phyloP scores from a whole-genome alignment of 1,140 invertebrate species.

The Ridgeia piscesae region DNA sequence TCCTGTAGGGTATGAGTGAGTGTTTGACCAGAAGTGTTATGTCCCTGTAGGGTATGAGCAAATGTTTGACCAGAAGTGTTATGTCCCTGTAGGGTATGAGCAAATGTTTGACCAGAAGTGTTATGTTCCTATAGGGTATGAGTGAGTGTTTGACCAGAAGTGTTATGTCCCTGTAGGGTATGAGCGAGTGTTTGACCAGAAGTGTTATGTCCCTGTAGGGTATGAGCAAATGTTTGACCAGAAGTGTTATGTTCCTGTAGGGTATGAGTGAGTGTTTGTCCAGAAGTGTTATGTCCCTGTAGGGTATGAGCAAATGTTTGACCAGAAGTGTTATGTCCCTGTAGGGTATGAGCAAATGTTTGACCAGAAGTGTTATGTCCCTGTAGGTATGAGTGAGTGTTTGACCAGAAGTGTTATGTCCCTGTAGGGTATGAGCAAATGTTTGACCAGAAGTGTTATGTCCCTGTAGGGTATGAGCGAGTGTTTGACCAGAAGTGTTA shows the following conservation, averaged over 20 bases:
- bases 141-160: slow-evolving; percentile 53
- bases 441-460: slow-evolving; percentile 53
- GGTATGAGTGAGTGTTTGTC: slow-evolving; percentile 55
- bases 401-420: slow-evolving; percentile 51
- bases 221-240: slow-evolving; percentile 55
- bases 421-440: slow-evolving; percentile 50
- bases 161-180: slow-evolving; percentile 47
- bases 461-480: slow-evolving; percentile 48
- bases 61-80: slow-evolving; percentile 52
- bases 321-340: slow-evolving; percentile 44
- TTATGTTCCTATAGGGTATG: slow-evolving; percentile 48
- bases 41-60: slow-evolving; percentile 48
- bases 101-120: slow-evolving; percentile 52
- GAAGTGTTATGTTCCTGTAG: slow-evolving; percentile 44
- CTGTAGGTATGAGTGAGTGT: slow-evolving; percentile 51
- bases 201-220: slow-evolving; percentile 45
- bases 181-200: slow-evolving; percentile 54
- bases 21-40: slow-evolving; percentile 53
- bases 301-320: slow-evolving; percentile 56
- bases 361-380: slow-evolving; percentile 48
- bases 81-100: slow-evolving; percentile 49
- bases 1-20: slow-evolving; percentile 48
- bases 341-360: slow-evolving; percentile 54
- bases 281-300: slow-evolving; percentile 42
- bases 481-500: slow-evolving; percentile 53